Evolutionary conservation across 2,888 invertebrate species (phyloP).

Genomic region (Ametastegia equiseti): DNA sequence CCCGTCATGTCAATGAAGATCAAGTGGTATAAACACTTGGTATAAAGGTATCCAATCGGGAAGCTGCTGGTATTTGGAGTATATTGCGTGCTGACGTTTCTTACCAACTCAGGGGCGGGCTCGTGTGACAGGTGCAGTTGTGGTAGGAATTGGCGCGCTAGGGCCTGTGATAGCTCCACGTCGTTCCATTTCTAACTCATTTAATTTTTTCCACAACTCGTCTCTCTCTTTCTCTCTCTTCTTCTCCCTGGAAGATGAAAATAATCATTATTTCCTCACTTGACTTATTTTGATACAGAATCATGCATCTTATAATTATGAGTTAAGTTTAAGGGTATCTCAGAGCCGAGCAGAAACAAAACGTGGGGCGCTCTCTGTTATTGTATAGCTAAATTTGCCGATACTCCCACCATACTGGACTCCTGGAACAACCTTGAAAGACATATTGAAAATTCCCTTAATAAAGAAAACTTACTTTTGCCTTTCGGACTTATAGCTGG

Average conservation of each 20-base stretch:
- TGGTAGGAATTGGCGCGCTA: conserved; percentile 71
- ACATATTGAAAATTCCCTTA: background rate
- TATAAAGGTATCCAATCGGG: background rate
- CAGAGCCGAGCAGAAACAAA: too few relatives aligned
- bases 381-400: too few relatives aligned
- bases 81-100: conserved; percentile 55
- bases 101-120: conserved; percentile 75
- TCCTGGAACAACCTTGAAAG: too few relatives aligned
- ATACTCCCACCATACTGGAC: too few relatives aligned
- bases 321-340: background rate
- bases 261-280: background rate
- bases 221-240: conserved; percentile 97
- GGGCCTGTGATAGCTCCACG: conserved; percentile 66
- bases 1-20: background rate
- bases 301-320: background rate
- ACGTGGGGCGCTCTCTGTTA: too few relatives aligned
- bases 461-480: conserved; percentile 89
- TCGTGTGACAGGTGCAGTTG: conserved; percentile 72
- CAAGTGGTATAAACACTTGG: conserved; percentile 43
- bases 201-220: conserved; percentile 97
- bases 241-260: conserved; percentile 85
- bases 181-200: conserved; percentile 87
- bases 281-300: background rate
- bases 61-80: background rate
- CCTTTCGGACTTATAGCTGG: conserved; percentile 98